Conservation (phyloP, 2,113 vertebrate species). For the Perca schrenkii region DNA sequence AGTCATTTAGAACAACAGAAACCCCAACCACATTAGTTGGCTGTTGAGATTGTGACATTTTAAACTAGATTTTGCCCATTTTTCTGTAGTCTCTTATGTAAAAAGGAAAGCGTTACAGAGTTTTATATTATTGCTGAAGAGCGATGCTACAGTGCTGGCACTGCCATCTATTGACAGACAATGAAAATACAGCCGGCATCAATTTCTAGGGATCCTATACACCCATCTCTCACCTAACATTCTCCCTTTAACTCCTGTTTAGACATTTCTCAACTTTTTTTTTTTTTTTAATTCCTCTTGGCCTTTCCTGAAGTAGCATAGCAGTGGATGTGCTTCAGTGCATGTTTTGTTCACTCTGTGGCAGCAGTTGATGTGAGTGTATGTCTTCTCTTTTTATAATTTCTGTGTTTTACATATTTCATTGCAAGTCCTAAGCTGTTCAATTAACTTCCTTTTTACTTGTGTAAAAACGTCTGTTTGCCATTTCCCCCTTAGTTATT, state of each 20-base stretch:
- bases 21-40: neutral
- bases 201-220: slow-evolving; percentile 59
- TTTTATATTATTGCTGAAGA: slow-evolving; percentile 71
- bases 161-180: slow-evolving; percentile 83
- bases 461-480: slow-evolving; percentile 35
- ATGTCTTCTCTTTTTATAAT: slow-evolving; percentile 13
- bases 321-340: slow-evolving; percentile 26
- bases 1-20: slow-evolving; percentile 10
- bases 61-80: slow-evolving; percentile 32
- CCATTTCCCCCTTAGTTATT: slow-evolving; percentile 62
- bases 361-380: slow-evolving; percentile 9
- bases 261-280: slow-evolving; percentile 28
- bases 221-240: neutral
- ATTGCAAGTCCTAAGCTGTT: slow-evolving; percentile 59
- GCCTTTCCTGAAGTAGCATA: slow-evolving; percentile 42
- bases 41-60: slow-evolving; percentile 16
- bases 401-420: slow-evolving; percentile 55
- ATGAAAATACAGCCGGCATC: slow-evolving; percentile 74
- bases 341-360: slow-evolving; percentile 42
- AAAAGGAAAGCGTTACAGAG: slow-evolving; percentile 63
- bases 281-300: neutral
- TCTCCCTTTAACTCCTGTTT: slow-evolving; percentile 8
- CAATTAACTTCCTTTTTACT: slow-evolving; percentile 34
- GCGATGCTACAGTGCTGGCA: slow-evolving; percentile 83
- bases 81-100: slow-evolving; percentile 60